Conservation (phyloP, 2,797 vertebrate genomes). For the Caiman crocodilus region DNA sequence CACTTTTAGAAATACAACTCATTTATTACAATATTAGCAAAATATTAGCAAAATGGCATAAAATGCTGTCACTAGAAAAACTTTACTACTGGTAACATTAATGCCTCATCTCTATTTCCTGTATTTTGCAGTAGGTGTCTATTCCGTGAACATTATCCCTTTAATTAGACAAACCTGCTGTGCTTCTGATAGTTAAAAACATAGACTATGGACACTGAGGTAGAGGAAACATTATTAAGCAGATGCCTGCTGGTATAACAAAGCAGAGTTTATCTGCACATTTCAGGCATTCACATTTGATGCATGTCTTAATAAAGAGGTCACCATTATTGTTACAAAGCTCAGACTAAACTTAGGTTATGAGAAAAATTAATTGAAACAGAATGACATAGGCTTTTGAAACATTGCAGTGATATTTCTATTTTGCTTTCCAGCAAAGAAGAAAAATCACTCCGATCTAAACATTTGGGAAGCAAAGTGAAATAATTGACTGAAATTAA, state of each 20-base stretch:
- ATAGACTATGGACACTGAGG: background rate
- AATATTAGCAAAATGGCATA: background rate
- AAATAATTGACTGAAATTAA: background rate
- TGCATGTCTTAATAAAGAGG: background rate
- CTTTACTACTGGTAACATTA: background rate
- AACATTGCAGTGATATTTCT: background rate
- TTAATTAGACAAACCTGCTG: conserved; percentile 17
- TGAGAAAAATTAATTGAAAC: background rate
- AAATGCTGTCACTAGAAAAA: background rate
- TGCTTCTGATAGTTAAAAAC: background rate
- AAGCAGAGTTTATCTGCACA: background rate
- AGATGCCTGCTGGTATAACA: background rate
- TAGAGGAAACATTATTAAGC: conserved; percentile 18
- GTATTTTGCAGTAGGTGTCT: background rate
- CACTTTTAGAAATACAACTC: background rate
- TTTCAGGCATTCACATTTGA: conserved; percentile 7
- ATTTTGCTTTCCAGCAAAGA: background rate
- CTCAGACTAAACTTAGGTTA: background rate
- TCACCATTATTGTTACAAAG: background rate
- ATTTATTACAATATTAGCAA: background rate
- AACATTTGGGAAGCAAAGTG: background rate
- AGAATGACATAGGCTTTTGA: background rate
- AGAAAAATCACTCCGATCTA: background rate
- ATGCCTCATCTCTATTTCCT: background rate
- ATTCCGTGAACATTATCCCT: conserved; percentile 1